Evolutionary conservation across 2,113 vertebrate species (phyloP).

Genomic region (Carassius carassius): DNA sequence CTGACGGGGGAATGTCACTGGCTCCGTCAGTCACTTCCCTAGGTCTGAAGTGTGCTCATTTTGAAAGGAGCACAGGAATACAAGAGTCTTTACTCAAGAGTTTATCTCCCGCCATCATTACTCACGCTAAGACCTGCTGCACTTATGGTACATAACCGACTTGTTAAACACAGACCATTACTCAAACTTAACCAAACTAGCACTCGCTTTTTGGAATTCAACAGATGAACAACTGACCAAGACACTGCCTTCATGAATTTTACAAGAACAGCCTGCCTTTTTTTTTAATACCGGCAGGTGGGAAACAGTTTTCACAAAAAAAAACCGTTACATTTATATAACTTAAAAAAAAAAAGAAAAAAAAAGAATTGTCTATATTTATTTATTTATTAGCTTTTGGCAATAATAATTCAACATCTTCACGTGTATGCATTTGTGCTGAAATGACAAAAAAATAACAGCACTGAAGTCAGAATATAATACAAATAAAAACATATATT

Average conservation of each 20-base stretch:
- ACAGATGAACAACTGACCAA: neutral
- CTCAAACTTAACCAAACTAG: constrained; percentile 23
- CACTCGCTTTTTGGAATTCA: constrained; percentile 18
- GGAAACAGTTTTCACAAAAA: too few species aligned
- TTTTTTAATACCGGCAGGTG: neutral
- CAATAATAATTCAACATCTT: too few species aligned
- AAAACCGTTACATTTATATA: too few species aligned
- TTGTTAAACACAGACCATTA: constrained; percentile 9
- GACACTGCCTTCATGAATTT: constrained; percentile 2
- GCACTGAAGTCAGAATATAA: too few species aligned
- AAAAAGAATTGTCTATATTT: too few species aligned
- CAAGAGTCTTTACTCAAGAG: neutral
- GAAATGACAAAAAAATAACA: too few species aligned
- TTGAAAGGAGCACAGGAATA: neutral
- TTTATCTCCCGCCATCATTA: constrained; percentile 6
- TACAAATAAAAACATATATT: too few species aligned
- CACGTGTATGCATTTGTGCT: too few species aligned
- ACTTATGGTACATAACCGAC: neutral
- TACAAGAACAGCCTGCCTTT: constrained; percentile 4
- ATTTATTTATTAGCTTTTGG: too few species aligned
- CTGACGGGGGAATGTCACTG: neutral
- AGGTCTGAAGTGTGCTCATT: neutral
- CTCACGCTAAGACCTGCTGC: constrained; percentile 6
- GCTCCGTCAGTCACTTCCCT: too few species aligned
- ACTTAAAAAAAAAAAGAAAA: too few species aligned